These are phyloP conservation scores for Monochamus alternatus DNA, from an alignment of 2,888 invertebrate species.

Conservation along the genomic window DNA sequence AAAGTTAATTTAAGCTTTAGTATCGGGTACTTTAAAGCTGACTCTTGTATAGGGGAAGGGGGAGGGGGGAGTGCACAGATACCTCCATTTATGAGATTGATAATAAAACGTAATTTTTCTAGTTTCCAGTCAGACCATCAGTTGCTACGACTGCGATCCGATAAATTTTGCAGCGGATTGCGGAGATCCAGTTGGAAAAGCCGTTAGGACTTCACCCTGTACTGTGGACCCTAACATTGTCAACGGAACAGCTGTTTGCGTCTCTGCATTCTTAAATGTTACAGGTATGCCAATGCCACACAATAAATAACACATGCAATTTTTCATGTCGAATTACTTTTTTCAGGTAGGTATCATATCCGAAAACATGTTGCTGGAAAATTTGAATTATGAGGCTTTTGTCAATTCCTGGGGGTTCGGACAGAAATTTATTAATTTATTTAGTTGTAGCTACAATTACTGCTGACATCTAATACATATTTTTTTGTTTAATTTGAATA, in stretches of 20 bases:
- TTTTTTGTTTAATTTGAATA: too few relatives aligned
- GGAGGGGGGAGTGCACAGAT: too few relatives aligned
- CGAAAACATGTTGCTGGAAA: not conserved
- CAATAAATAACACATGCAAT: not conserved
- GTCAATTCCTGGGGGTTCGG: too few relatives aligned
- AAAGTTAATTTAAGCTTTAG: too few relatives aligned
- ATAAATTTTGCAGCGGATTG: conserved; percentile 22
- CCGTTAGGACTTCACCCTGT: conserved; percentile 22
- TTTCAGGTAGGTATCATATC: not conserved
- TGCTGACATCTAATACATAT: too few relatives aligned
- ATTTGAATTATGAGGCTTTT: too few relatives aligned
- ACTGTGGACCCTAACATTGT: conserved; percentile 2
- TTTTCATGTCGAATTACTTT: too few relatives aligned
- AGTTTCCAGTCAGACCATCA: conserved; percentile 23
- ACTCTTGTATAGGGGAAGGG: too few relatives aligned
- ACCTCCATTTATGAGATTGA: not conserved
- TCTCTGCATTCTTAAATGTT: conserved; percentile 23
- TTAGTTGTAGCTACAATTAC: too few relatives aligned
- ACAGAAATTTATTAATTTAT: too few relatives aligned
- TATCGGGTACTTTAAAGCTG: too few relatives aligned
- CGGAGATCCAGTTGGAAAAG: conserved; percentile 22
- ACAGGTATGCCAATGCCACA: conserved; percentile 13
- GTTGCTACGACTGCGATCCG: conserved; percentile 43
- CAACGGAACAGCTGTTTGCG: conserved; percentile 16
- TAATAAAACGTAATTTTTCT: not conserved